phyloP scores from a whole-genome alignment of 1,140 invertebrate species.

The Galleria mellonella region DNA sequence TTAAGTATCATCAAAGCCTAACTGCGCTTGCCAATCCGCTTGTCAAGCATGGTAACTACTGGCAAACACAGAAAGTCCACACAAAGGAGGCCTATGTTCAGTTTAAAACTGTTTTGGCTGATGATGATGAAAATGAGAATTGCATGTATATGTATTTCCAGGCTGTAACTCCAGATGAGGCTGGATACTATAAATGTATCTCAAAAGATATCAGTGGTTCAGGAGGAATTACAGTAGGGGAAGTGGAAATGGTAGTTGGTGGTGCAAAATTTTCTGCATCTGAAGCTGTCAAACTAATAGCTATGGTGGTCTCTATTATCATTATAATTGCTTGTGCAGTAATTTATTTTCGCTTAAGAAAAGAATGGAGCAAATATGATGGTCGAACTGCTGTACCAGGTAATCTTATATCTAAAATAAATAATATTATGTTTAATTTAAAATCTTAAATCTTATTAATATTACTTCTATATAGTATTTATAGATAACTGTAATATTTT shows the following conservation, averaged over 20 bases:
- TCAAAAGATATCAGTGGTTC: slow-evolving; percentile 74
- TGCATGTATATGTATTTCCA: slow-evolving; percentile 46
- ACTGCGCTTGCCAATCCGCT: no score
- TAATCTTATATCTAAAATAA: no score
- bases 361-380: slow-evolving; percentile 61
- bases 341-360: slow-evolving; percentile 55
- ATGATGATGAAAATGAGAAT: no score
- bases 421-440: slow-evolving; percentile 1
- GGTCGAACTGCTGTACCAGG: slow-evolving; percentile 48
- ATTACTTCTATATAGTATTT: background rate
- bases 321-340: slow-evolving; percentile 60
- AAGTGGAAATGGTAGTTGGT: slow-evolving; percentile 77
- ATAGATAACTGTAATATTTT: background rate
- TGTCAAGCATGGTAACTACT: no score
- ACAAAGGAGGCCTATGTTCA: no score
- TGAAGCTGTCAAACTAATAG: slow-evolving; percentile 57
- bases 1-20: no score
- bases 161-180: slow-evolving; percentile 76
- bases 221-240: slow-evolving; percentile 70
- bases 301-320: slow-evolving; percentile 61
- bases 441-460: background rate
- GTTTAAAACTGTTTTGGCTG: no score
- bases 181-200: slow-evolving; percentile 78
- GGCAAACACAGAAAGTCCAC: no score
- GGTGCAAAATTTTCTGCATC: slow-evolving; percentile 69